Base-by-base conservation (phyloP, 2,797 vertebrate species). In the Pelodytes ibericus region DNA sequence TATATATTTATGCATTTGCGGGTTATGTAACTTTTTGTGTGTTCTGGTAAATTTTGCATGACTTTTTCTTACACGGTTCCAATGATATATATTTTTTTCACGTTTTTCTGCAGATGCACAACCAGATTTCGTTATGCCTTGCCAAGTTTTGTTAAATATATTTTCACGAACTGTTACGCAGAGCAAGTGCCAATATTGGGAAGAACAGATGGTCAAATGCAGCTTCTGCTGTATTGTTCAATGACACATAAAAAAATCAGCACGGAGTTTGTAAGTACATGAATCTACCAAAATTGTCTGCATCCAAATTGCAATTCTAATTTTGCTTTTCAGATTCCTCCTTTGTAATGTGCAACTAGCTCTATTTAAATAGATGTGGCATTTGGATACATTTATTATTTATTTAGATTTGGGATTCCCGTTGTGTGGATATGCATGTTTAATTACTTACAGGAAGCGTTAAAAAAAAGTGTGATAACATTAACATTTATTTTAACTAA, bases 121-220 rank as follows among this genome's bases (percentile, higher is more conserved):
- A 74, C 77, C 76, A 78, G 70, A 78, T 72, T 78, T 68, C 51
- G 41, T 63, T 31, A 61, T 62, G 44, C 69, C 57, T 57, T 79
- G 77, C 77, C 77, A 79, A 72, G 77, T 63, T 79, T 36, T 73
- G 64, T 63, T 73, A 79, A 79, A 79, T 79, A 79, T 79, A 79
- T 79, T 79, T 79, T 29, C 71, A 79, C 44, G 64, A 79, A 72
- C 63, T 79, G 71, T 74, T 79, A 72, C 58, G 56, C 39, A 79
- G 76, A 72, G 62, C 47, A 68, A 73, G 77, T 79, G 77, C 77
- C 77, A 79, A 56, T 60, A 51, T 47, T 62, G 64, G 41, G 31
- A 62, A 30, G 71, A 79, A 51, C 77, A 79, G 77, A 79, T 79
- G 77, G 77, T 79, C 56, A 69, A 71, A 79, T 79, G 65, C 64